Evolutionary conservation across 1,140 invertebrate species (phyloP), one percentile per base, ranked within the genome.

Genomic region (Macrobrachium rosenbergii): DNA sequence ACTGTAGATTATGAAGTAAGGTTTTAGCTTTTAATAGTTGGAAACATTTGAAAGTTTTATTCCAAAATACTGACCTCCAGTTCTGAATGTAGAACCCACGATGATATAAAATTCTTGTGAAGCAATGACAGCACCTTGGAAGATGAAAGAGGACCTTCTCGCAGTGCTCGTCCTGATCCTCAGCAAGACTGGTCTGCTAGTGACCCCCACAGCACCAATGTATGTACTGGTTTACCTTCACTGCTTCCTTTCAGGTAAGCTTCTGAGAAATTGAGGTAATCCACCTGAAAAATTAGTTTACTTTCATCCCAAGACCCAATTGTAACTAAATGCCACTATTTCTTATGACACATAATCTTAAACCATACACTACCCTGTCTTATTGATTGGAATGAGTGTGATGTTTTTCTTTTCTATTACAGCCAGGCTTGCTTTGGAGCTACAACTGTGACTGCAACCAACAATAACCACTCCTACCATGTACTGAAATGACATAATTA

Each of bases 81-180:
- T 19, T 86, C 83, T 19, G 76, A 37, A 28, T 80, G 62, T 21
- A 86, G 62, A 5, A 64, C 76, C 83, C 83, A 86, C 3, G 76
- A 79, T 2, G 83, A 86, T n/a, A 86, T 52, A 80, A 86, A 86
- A 17, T 73, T 23, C 10, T 86, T 43, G 0, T 73, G 62, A 43
- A 86, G 83, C 17, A 86, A 28, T 8, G 76, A 21, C 16, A 59
- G 60, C 75, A 86, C 76, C 28, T 60, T 67, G 16, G 83, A 77
- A 67, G 83, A 62, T 37, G 83, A 76, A 11, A 86, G 83, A 37
- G 83, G 76, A n/a, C 83, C 83, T 58, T 86, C 83, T 64, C 83
- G 28, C 64, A 86, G 83, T 67, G 83, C 83, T 23, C 83, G n/a
- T 3, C 83, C 83, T n/a, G 83, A 86, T n/a, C 83, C 83, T 86